These are phyloP conservation scores for Seriola rivoliana DNA, from an alignment of 2,113 vertebrate species.

Conservation along the genomic window DNA sequence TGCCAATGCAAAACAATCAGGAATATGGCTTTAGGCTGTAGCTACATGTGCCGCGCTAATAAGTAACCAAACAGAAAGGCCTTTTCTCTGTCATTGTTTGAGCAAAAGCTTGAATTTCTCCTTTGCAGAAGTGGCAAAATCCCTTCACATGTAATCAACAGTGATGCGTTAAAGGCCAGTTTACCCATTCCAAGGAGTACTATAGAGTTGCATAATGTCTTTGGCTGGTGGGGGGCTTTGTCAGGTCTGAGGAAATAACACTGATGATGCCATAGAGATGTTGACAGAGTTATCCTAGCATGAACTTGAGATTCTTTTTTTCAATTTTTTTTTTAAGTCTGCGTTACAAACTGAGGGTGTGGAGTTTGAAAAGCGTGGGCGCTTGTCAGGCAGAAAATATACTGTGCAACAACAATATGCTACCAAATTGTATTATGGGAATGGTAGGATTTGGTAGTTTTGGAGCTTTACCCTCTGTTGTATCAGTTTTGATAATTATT, in stretches of 20 bases:
- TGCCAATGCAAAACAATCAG: not conserved
- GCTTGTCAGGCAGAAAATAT: too few species aligned
- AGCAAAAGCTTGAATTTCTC: not conserved
- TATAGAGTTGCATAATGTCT: not conserved
- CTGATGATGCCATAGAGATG: not conserved
- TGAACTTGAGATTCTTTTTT: not conserved
- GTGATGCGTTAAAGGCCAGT: not conserved
- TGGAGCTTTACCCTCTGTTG: not conserved
- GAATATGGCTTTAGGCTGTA: not conserved
- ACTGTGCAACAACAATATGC: not conserved
- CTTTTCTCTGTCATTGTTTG: not conserved
- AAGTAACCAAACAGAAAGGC: not conserved
- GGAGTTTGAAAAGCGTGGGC: not conserved
- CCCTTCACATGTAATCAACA: not conserved
- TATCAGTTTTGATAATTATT: not conserved
- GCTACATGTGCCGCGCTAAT: not conserved
- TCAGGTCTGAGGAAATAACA: not conserved
- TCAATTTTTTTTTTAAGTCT: not conserved
- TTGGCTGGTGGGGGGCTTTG: not conserved
- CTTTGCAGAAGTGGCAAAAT: conserved; percentile 5
- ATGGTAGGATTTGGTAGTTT: not conserved
- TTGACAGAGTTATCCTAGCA: not conserved
- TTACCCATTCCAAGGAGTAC: not conserved
- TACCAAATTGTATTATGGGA: not conserved
- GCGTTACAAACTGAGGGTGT: not conserved